Base-by-base conservation (phyloP, 2,797 vertebrate species). In the Girardinus metallicus region DNA sequence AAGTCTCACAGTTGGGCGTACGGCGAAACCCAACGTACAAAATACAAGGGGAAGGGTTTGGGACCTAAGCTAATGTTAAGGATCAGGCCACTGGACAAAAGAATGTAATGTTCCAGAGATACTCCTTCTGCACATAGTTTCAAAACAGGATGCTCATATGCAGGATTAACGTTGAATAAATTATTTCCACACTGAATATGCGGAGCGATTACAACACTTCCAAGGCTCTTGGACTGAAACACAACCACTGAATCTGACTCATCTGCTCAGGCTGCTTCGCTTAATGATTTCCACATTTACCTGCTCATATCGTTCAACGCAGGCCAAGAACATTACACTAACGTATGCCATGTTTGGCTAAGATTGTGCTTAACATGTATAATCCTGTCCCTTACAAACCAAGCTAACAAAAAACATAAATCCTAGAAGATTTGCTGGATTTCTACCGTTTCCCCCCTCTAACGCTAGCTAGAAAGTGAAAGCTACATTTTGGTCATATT, bases 261-360 rank as follows among this genome's bases (percentile, higher is more conserved):
- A 36, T 49, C 72, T 62, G 73, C 78, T 68, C 72, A 75, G 47
- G 31, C 29, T 75, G 66, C 80, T 73, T 76, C 23, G 71, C 47
- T 73, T 79, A 57, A 88, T 80, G 41, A 76, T 83, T 86, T 68
- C 77, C 82, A 83, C 74, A 85, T 79, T 87, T 73, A 23, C 60
- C 51, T 53, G 55, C 73, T 75, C 76, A 18, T 34, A 11, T 72
- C 79, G 47, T 66, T 78, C 46, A 75, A 31, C 41, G 71, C 18
- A 73, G 16, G 80, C 80, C 82, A 87, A 73, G 23, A 76, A 31
- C 66, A 75, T 83, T 70, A 39, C 2, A 76, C 73, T 36, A 53
- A 78, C 66, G 66, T 80, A 47, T 23, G 21, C 11, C 72, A 66
- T 31, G 18, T 66, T 78, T 78, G 75, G 73, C 53, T 71, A 36